Evolutionary conservation across 2,797 vertebrate species (phyloP), one percentile per base, ranked within the genome.

Genomic region (Rhinogobio ventralis): DNA sequence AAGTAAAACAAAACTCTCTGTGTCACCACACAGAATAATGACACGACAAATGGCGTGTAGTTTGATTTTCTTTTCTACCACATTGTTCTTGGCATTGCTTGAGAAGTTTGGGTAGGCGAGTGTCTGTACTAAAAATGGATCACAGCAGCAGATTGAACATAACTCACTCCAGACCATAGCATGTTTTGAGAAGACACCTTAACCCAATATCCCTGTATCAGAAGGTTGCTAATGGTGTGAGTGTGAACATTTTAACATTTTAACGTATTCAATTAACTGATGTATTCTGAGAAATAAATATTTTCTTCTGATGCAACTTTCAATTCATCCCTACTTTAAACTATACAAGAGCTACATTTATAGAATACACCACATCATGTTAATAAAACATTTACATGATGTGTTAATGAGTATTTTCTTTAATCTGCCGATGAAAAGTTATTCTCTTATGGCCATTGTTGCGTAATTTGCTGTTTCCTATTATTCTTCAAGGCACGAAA

Each of bases 41-140:
- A 55, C 6, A 39, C 8, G 0, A 49, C 20, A 23, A 73, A 10
- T 49, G 4, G 51, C 0, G 0, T 71, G 8, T 8, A 23, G 17
- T 53, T 74, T 23, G 30, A 23, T 55, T 75, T 36, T 33, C 2
- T 8, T 60, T 25, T 15, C 51, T 4, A 74, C 7, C 42, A 30
- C 42, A 25, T 49, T 74, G 74, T n/a, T 76, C 11, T 76, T 76
- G 53, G 74, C 51, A 76, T 17, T 57, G 20, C 53, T 57, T 42
- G 74, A 25, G 19, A 76, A 76, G 33, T n/a, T 33, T 15, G 9
- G n/a, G 19, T 53, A 5, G 46, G 15, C 0, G 45, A 72, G 25
- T 28, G n/a, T 28, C 8, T 17, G 8, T 73, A 19, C 9, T 74
- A 10, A 33, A 33, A 74, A 53, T 55, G 49, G 30, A 55, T 11